Base-by-base conservation (phyloP, 2,888 invertebrate genomes). In the Bibio marci region DNA sequence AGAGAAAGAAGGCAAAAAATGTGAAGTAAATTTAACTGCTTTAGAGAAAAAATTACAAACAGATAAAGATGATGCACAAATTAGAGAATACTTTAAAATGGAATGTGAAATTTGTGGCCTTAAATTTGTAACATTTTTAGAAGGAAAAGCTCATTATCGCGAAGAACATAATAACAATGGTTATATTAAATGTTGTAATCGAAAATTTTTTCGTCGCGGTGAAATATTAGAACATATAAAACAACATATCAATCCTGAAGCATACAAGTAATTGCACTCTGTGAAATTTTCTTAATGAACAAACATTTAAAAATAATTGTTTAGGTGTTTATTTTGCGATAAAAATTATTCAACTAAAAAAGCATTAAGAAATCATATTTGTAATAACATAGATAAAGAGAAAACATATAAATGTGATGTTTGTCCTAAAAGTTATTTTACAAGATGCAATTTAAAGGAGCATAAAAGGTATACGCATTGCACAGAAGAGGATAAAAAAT, bases 161-260 rank as follows among this genome's bases (percentile, higher is more conserved):
- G 50, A 48, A 1, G 45, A 47, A 2, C 61, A 62, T 41, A 48
- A 55, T 26, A 49, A 47, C 8, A 50, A 50, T 19, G 61, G 59
- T 3, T 61, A 58, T 40, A 50, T 54, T 1, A 45, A 52, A 8
- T 61, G 61, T 32, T 61, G 61, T 41, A 56, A 57, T 38, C 55
- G 56, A 35, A 60, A 59, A 42, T 57, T 59, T 31, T 55, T 52
- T 32, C 56, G 56, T 32, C 52, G 58, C 2, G 52, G 54, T 5
- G 50, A 55, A 11, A 49, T 61, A 32, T 51, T 58, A 5, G 60
- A 59, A 37, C 61, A 61, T 41, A 55, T 61, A 2, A 54, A 57
- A 33, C 52, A 54, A 3, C 61, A 61, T 44, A 39, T 52, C 8
- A 53, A 61, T 50, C 60, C 60, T 2, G 57, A 59, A 41, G 54